Evolutionary conservation across 2,113 vertebrate species (phyloP), one percentile per base, ranked within the genome.

Genomic region (Tursiops truncatus): DNA sequence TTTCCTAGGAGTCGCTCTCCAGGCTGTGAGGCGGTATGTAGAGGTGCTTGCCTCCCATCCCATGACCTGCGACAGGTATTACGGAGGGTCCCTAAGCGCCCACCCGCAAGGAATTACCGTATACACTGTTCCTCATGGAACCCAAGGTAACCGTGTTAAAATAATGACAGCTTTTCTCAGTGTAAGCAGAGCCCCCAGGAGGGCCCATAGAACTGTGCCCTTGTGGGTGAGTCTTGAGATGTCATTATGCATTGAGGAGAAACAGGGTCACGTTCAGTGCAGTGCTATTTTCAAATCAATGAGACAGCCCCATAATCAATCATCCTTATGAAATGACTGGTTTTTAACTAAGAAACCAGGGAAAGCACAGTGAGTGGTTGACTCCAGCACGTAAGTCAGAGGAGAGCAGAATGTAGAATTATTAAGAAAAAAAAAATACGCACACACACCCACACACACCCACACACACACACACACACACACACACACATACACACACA

Each of bases 401-500:
- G 41, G 31, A 82, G 25, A 91, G 14, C 8, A n/a, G 70, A 41
- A 2, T 38, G 18, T 44, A 71, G 50, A 60, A 18, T 79, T 44
- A 53, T 21, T 82, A 33, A 71, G 93, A 47, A 65, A 81, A 38
- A 9, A 6, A 6, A 31, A 0, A 1, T 5, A 20, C 38, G 38
- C 38, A 3, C 12, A 13, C 12, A 47, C 47, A 36, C 36, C 36
- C 36, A 36, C 36, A 36, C 36, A 36, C 36, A 36, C 36, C 36
- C 36, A 47, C 3, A 47, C 44, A 44, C 44, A 41, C 41, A 7
- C n/a, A n/a, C 41, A 41, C 41, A 44, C 41, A 44, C 41, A 3
- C 47, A 47, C 2, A 1, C 12, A 14, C 50, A 4, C 13, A 50
- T 3, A 4, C 13, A 0, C 8, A 1, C 25, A 1, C 9, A 1